phyloP scores from a whole-genome alignment of 2,113 vertebrate species.

The Pseudopipra pipra region DNA sequence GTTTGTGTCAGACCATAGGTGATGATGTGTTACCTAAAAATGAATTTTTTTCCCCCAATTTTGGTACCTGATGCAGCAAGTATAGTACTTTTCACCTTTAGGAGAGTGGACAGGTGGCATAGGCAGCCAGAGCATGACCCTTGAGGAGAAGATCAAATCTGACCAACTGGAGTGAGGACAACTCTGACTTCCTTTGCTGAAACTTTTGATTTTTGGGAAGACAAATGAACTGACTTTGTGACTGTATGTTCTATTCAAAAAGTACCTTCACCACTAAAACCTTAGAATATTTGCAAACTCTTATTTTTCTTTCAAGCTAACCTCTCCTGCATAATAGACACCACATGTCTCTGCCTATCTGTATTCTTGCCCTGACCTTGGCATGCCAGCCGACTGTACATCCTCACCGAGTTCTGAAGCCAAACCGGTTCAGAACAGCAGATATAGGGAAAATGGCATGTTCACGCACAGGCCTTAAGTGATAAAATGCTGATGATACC shows the following conservation, averaged over 20 bases:
- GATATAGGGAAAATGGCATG: neutral
- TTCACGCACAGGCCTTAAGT: fast-evolving
- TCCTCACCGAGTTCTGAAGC: neutral
- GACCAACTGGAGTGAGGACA: neutral
- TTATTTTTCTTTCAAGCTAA: neutral
- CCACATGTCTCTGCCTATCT: neutral
- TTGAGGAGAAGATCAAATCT: neutral
- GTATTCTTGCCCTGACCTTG: neutral
- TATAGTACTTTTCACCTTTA: neutral
- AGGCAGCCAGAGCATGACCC: neutral
- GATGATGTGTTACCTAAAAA: neutral
- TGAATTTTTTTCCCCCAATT: fast-evolving
- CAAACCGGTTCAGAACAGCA: neutral
- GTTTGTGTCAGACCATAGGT: neutral
- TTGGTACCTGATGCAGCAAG: neutral
- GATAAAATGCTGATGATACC: neutral
- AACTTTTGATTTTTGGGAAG: neutral
- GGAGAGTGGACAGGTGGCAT: neutral
- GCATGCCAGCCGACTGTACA: fast-evolving
- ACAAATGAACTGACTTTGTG: neutral
- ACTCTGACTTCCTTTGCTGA: neutral
- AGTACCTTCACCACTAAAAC: neutral
- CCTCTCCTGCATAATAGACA: neutral
- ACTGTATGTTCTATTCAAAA: neutral
- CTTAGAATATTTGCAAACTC: neutral